phyloP scores from a whole-genome alignment of 2,888 invertebrate genomes.

The Leptinotarsa haldemani region DNA sequence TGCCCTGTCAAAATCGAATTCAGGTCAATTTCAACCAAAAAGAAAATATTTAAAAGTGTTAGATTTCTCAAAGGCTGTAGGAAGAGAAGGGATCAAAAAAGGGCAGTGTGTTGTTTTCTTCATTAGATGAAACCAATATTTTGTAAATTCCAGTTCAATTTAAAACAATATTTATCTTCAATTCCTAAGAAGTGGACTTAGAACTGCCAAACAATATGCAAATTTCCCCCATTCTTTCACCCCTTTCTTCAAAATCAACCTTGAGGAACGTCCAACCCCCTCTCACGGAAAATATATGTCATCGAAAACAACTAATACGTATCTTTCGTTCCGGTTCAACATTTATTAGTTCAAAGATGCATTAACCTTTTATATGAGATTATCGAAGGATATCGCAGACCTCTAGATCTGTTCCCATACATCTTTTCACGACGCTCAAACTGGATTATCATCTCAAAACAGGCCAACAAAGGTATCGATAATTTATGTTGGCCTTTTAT shows the following conservation, averaged over 20 bases:
- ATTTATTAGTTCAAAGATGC: constrained; percentile 18
- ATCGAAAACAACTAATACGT: neutral
- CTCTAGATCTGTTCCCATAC: constrained; percentile 27
- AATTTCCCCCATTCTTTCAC: too few relatives aligned
- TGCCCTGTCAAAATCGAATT: too few relatives aligned
- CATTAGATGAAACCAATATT: too few relatives aligned
- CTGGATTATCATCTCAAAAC: constrained; percentile 40
- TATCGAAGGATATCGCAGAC: constrained; percentile 20
- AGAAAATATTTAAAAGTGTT: too few relatives aligned
- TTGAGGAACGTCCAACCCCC: neutral
- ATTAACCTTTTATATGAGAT: constrained; percentile 21
- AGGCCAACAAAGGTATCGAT: constrained; percentile 46
- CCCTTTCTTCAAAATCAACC: neutral
- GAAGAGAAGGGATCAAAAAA: too few relatives aligned
- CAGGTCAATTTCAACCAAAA: too few relatives aligned
- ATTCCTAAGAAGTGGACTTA: neutral
- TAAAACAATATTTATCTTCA: neutral
- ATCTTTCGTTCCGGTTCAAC: constrained; percentile 1
- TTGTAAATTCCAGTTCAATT: neutral
- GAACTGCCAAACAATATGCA: neutral
- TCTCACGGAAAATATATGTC: neutral
- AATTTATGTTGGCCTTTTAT: constrained; percentile 49
- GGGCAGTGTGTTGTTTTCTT: too few relatives aligned
- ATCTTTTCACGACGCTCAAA: constrained; percentile 35
- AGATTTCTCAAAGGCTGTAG: too few relatives aligned